These are phyloP conservation scores for Mycteria americana DNA, from an alignment of 2,797 vertebrate genomes.

Conservation along the genomic window DNA sequence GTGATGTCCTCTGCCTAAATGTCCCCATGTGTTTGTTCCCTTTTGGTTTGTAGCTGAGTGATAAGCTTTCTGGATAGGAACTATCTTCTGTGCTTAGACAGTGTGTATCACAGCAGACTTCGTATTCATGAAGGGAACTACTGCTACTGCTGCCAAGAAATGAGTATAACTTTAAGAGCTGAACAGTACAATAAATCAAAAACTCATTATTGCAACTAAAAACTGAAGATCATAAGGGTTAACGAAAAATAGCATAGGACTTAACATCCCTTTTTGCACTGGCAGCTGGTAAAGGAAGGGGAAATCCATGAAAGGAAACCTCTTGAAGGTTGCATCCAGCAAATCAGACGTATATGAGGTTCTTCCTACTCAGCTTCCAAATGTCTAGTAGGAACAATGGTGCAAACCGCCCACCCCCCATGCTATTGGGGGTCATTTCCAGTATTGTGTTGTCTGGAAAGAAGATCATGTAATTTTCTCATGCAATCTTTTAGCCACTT, in stretches of 20 bases:
- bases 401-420: fast-evolving
- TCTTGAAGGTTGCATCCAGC: neutral
- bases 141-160: neutral
- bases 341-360: neutral
- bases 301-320: neutral
- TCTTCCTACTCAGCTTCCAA: neutral
- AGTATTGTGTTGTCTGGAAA: neutral
- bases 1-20: neutral
- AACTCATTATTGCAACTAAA: neutral
- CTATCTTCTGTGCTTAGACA: neutral
- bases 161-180: neutral
- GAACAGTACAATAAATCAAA: neutral
- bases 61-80: neutral
- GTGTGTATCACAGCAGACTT: neutral
- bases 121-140: fast-evolving
- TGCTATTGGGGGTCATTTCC: neutral
- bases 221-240: neutral
- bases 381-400: neutral
- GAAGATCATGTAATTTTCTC: neutral
- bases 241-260: neutral
- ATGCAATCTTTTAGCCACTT: neutral
- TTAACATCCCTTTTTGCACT: neutral
- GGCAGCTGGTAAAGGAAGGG: neutral
- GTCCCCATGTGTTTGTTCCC: neutral
- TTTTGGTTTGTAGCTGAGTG: neutral